Evolutionary conservation across 2,113 vertebrate species (phyloP).

Genomic region (Xyrauchen texanus): DNA sequence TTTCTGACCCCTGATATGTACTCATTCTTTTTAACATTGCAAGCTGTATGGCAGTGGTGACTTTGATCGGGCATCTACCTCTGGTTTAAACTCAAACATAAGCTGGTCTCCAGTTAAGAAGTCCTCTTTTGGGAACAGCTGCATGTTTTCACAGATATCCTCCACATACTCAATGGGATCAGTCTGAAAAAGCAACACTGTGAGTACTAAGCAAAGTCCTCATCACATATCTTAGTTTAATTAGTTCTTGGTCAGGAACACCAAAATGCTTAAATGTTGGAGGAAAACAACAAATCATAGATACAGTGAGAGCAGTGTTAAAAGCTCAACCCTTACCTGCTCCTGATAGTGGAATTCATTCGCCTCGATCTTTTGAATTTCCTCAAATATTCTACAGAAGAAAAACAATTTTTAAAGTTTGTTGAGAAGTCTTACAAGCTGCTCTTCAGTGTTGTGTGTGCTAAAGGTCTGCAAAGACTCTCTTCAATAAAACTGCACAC

Average conservation of each 20-base stretch:
- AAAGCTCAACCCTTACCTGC: constrained; percentile 76
- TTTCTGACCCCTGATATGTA: no score
- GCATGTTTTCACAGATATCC: constrained; percentile 96
- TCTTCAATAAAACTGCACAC: no score
- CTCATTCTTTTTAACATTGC: no score
- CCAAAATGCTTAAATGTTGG: no score
- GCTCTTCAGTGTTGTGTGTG: no score
- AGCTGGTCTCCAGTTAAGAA: constrained; percentile 95
- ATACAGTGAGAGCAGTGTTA: background rate
- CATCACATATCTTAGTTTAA: background rate
- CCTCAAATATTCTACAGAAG: constrained; percentile 86
- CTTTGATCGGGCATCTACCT: constrained; percentile 66
- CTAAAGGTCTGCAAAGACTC: no score
- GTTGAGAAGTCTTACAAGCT: background rate
- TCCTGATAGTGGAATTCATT: constrained; percentile 98
- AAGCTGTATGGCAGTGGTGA: background rate
- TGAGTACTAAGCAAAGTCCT: background rate
- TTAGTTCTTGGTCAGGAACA: background rate
- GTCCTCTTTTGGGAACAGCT: constrained; percentile 89
- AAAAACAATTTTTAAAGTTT: background rate
- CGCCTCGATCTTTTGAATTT: constrained; percentile 96
- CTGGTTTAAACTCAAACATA: constrained; percentile 90
- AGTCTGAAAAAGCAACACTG: constrained; percentile 71
- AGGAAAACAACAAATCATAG: background rate
- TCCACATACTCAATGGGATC: constrained; percentile 95